Evolutionary conservation across 2,888 invertebrate species (phyloP), one percentile per base, ranked within the genome.

Genomic region (Drosophila gaucha): DNA sequence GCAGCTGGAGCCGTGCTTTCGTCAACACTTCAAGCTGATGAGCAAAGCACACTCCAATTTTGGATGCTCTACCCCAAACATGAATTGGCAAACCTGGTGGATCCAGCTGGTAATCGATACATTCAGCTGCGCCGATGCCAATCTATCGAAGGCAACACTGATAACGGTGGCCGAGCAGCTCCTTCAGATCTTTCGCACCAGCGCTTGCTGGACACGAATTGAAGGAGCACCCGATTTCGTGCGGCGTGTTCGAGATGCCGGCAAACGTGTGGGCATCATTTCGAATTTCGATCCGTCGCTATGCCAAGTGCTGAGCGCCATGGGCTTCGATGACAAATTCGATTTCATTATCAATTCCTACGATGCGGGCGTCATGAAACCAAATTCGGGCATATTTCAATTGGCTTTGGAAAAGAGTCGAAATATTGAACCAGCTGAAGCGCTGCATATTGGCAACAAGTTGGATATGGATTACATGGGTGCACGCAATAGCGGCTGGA

Each of bases 221-320:
- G 92, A 94, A 9, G 95, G 95, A 6, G 93, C 94, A 5, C 84
- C 92, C 16, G 93, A 94, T 16, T 90, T 97, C 10, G 68, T 92
- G 5, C 90, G 93, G 5, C 92, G 93, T 66, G 90, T 97, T 0
- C 87, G 87, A 0, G 26, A 75, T 4, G 55, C 75, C 3, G 83
- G 82, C 18, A 91, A 91, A 57, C 74, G 62, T 24, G 79, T 97
- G 31, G 98, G 97, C 3, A 93, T 97, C 0, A 95, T 98, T 74
- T 98, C 98, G 1, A 98, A 98, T 92, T 97, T 95, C 91, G 98
- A 98, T 92, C 95, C 97, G 18, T 93, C 97, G 31, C 92, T 98
- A 2, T 92, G 94, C 47, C 92, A 92, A 12, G 94, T 97, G 67
- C 92, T 98, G 20, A 69, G 91, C 3, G 94, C 94, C 77, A 93